Evolutionary conservation across 2,113 vertebrate genomes (phyloP).

Genomic region (Ictalurus punctatus): DNA sequence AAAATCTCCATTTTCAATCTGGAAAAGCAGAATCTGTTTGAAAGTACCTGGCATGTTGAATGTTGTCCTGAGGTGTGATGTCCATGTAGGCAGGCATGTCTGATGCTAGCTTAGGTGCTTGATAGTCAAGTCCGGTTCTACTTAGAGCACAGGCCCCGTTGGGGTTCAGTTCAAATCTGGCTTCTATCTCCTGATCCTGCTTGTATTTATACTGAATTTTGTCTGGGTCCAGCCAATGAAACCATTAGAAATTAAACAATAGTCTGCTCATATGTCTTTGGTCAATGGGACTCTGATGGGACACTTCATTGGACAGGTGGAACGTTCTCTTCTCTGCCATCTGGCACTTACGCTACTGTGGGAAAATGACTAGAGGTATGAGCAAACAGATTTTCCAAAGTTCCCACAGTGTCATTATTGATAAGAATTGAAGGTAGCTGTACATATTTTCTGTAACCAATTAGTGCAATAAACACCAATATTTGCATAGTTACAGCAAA

Average conservation of each 20-base stretch:
- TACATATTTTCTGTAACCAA: not conserved
- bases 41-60: conserved; percentile 69
- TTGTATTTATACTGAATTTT: conserved; percentile 63
- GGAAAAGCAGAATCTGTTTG: not conserved
- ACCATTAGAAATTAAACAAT: conserved; percentile 60
- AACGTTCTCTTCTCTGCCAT: conserved; percentile 61
- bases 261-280: conserved; percentile 33
- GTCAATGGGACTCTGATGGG: conserved; percentile 58
- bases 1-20: not conserved
- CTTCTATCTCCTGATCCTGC: conserved; percentile 32
- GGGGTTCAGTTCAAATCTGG: conserved; percentile 31
- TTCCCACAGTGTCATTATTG: conserved; percentile 43
- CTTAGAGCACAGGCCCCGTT: conserved; percentile 30
- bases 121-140: not conserved
- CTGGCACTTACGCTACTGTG: conserved; percentile 53
- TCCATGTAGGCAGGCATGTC: conserved; percentile 68
- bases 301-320: conserved; percentile 69
- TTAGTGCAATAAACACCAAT: not conserved
- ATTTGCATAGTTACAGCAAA: not conserved
- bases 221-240: conserved; percentile 66
- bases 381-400: conserved; percentile 34
- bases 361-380: conserved; percentile 64
- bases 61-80: conserved; percentile 67
- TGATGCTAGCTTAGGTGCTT: not conserved
- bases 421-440: not conserved